Evolutionary conservation across 2,113 vertebrate species (phyloP).

Genomic region (Uropsilus gracilis): DNA sequence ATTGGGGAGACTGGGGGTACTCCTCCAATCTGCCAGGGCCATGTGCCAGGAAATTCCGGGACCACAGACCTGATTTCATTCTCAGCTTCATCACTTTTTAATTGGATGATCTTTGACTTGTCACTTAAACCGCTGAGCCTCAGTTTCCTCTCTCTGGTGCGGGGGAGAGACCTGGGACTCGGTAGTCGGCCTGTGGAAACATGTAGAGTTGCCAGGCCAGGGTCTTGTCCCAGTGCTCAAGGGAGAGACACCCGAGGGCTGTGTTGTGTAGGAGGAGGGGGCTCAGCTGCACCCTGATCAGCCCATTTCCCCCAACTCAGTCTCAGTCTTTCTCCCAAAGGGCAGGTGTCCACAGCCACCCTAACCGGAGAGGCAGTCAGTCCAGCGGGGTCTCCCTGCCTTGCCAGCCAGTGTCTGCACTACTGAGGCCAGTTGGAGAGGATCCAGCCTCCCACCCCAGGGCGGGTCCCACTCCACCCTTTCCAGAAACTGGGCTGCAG

Average conservation of each 20-base stretch:
- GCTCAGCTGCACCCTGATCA: too few species aligned
- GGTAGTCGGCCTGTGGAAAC: background rate
- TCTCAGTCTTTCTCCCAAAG: background rate
- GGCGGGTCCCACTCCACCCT: background rate
- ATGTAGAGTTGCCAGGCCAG: background rate
- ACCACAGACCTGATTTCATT: background rate
- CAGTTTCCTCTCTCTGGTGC: background rate
- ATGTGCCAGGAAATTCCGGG: background rate
- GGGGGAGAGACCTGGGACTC: background rate
- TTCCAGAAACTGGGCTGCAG: background rate
- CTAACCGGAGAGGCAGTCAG: too few species aligned
- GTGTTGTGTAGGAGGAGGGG: too few species aligned
- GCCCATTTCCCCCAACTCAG: background rate
- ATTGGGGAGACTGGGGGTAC: background rate
- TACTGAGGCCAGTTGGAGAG: background rate
- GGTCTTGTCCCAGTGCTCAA: background rate
- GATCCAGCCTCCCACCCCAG: background rate
- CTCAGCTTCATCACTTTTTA: too few species aligned
- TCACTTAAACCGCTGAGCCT: background rate
- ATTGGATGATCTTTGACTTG: background rate
- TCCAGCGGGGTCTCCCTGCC: too few species aligned
- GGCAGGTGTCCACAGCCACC: too few species aligned
- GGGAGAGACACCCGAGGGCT: rapidly evolving
- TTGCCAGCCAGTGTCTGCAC: too few species aligned
- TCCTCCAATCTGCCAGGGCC: background rate